Percentiles rank a stretch among this genome's conserved stretches.
Evolutionary conservation across 2,888 invertebrate genomes (phyloP).

Genomic region (Cosmopolites sordidus): DNA sequence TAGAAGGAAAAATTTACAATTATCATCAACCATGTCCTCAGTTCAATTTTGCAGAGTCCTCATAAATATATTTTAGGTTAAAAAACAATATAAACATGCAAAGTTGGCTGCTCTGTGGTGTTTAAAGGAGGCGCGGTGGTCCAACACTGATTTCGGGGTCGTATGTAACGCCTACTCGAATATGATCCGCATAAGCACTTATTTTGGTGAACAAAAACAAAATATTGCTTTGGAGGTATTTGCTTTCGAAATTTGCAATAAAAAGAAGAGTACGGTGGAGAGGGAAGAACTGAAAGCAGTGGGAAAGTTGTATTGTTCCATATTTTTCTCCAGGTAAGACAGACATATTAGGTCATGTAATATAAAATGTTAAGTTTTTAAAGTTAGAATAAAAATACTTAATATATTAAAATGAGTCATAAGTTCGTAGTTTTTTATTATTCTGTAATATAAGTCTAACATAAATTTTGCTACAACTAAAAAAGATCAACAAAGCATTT

Average conservation of each 20-base stretch:
- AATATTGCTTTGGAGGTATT: conserved; percentile 45
- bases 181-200: conserved; percentile 47
- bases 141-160: conserved; percentile 53
- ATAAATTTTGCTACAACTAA: too few relatives aligned
- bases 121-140: conserved; percentile 51
- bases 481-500: too few relatives aligned
- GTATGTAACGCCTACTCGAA: conserved; percentile 56
- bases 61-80: too few relatives aligned
- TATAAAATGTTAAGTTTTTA: too few relatives aligned
- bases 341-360: too few relatives aligned
- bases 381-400: too few relatives aligned
- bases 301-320: conserved; percentile 46
- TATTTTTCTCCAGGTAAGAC: conserved; percentile 48
- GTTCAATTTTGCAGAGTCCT: too few relatives aligned
- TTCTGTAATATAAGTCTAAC: too few relatives aligned
- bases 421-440: too few relatives aligned
- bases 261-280: conserved; percentile 44
- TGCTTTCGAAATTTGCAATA: conserved; percentile 46
- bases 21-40: neutral
- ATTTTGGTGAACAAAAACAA: conserved; percentile 35
- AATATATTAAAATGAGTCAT: too few relatives aligned
- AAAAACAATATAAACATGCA: conserved; percentile 48
- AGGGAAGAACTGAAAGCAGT: conserved; percentile 49
- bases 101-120: conserved; percentile 57
- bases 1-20: too few relatives aligned